Base-by-base conservation (phyloP, 2,113 vertebrate genomes). In the Corydoras maculifer region DNA sequence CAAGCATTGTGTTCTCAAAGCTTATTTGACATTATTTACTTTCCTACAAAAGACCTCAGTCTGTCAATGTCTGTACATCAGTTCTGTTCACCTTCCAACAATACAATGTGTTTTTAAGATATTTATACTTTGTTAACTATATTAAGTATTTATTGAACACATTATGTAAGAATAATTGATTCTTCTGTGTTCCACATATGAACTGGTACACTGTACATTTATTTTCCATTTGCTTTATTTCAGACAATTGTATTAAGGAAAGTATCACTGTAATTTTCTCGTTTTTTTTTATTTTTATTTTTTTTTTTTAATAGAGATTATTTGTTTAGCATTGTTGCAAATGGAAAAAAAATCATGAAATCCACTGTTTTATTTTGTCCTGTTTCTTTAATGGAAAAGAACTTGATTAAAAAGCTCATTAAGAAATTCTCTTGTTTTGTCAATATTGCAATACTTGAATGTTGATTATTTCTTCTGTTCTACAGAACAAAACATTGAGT, bases 41-140 rank as follows among this genome's bases (percentile, higher is more conserved):
- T 62, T 18, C 29, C 59, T 51, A 49, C 63, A 5, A 8, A 4
- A 13, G 15, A 55, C 31, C n/a, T 63, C n/a, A 60, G 15, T 53
- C 13, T 55, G n/a, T 51, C 15, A 59, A 35, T 13, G 49, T 35
- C 50, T 60, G 48, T 43, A 43, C 35, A 43, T 43, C 35, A 43
- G 35, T 43, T 57, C 12, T 50, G 62, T 61, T 49, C 31, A 65
- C 55, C 55, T 61, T 67, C 54, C 35, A 71, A n/a, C 32, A 55
- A 84, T 83, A 84, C 86, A 84, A 82, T 82, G 79, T 80, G 84
- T 83, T 60, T 30, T 57, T n/a, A 86, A 61, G 8, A 79, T 84
- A 85, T 86, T 86, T 88, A 84, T 74, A 81, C 86, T 86, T 81
- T 85, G 81, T 86, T 82, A 81, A 86, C 83, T 85, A 84, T 80